Conservation (phyloP, 2,113 vertebrate species). For the human region DNA sequence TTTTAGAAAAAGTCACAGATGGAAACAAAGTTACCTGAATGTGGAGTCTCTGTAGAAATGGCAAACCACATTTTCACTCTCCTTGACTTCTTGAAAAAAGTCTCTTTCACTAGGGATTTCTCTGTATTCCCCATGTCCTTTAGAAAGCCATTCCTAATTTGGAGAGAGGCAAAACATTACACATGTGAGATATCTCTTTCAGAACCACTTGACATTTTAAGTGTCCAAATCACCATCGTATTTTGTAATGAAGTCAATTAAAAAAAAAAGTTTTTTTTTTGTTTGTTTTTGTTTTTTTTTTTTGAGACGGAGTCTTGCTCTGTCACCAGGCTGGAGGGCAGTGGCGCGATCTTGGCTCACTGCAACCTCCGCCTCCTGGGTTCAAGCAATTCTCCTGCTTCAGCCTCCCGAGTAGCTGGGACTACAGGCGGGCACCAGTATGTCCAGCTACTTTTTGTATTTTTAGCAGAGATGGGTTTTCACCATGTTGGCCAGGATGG, state of each 20-base stretch:
- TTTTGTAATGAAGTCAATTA: not conserved
- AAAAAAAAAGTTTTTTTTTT: too few species aligned
- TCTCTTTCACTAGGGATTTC: slow-evolving; percentile 97
- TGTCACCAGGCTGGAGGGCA: too few species aligned
- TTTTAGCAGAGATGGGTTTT: too few species aligned
- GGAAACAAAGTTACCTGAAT: slow-evolving; percentile 88
- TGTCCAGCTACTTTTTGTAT: too few species aligned
- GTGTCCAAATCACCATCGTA: not conserved
- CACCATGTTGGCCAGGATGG: too few species aligned
- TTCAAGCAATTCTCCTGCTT: too few species aligned
- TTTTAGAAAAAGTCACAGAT: not conserved
- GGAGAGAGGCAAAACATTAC: slow-evolving; percentile 71
- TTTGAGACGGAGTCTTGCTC: too few species aligned
- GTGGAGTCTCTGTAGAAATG: slow-evolving; percentile 97
- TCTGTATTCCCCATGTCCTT: slow-evolving; percentile 97
- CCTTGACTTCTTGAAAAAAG: slow-evolving; percentile 97
- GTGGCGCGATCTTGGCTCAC: too few species aligned
- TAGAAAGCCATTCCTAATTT: slow-evolving; percentile 95
- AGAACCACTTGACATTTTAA: not conserved
- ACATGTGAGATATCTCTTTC: slow-evolving; percentile 7
- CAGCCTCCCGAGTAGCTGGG: too few species aligned
- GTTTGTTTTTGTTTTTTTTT: too few species aligned
- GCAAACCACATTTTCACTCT: slow-evolving; percentile 96
- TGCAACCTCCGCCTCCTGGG: too few species aligned
- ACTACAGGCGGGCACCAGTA: too few species aligned